These are phyloP conservation scores for Apis dorsata DNA, from an alignment of 1,140 invertebrate species.

Conservation along the genomic window DNA sequence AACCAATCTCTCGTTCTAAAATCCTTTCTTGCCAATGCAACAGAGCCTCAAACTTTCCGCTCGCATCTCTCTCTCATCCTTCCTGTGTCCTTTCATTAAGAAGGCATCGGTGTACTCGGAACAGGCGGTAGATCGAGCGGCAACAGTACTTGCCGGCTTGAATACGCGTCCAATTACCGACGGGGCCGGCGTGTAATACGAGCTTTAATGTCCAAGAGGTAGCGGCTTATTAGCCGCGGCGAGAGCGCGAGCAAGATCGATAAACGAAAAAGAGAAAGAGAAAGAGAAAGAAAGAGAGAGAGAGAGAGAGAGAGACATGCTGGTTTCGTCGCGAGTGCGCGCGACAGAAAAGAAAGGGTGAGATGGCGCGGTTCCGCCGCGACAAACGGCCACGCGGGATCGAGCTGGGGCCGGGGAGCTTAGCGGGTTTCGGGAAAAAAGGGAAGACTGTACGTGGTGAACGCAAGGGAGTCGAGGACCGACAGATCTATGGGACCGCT, in stretches of 20 bases:
- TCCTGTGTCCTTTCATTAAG: constrained; percentile 48
- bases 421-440: constrained; percentile 38
- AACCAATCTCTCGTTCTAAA: no score
- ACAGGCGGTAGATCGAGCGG: constrained; percentile 21
- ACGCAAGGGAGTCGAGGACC: constrained; percentile 31
- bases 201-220: constrained; percentile 57
- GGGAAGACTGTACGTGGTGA: constrained; percentile 21
- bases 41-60: background rate
- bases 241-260: background rate
- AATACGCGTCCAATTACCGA: constrained; percentile 69
- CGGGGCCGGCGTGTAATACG: constrained; percentile 62
- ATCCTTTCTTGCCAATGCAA: background rate
- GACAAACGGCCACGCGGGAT: constrained; percentile 11
- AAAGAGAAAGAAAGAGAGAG: background rate
- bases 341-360: constrained; percentile 43
- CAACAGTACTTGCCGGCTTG: constrained; percentile 27
- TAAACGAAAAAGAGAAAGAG: background rate
- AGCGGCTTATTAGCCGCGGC: constrained; percentile 68
- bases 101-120: constrained; percentile 43
- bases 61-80: constrained; percentile 8
- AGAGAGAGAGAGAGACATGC: background rate
- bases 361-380: background rate
- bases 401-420: constrained; percentile 32
- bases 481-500: constrained; percentile 71
- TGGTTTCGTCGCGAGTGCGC: constrained; percentile 25